Base-by-base conservation (phyloP, 2,888 invertebrate genomes). In the Trissoscelio sp. region DNA sequence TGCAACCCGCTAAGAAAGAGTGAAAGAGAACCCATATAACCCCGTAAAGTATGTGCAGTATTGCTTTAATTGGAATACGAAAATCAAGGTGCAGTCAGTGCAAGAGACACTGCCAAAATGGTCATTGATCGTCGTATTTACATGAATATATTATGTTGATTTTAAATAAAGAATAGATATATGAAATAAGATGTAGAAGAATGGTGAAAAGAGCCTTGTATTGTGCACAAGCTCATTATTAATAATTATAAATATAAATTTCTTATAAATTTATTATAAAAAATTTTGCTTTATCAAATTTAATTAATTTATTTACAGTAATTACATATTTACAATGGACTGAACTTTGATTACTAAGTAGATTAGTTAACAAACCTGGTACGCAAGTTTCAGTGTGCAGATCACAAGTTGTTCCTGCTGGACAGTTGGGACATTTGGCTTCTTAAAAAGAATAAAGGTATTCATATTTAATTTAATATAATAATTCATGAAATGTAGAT, bases 311-410 rank as follows among this genome's bases (percentile, higher is more conserved):
- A 89, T 90, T 82, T 89, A 90, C 90, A 90, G 37, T 88, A 88
- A 75, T 84, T 89, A 89, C 89, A 89, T 90, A 90, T 90, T 87
- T 89, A 90, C 88, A 89, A 58, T 60, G 42, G 69, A 58, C 5
- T 55, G 39, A 69, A 69, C 80, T 46, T 44, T 42, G 53, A 66
- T 75, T 39, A 16, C 4, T 2, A 22, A 16, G 2, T 14, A 46
- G 1, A 2, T 16, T 6, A 3, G 11, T 51, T 58, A 78, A 90
- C 90, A 82, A 94, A 97, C 97, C 96, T 94, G 95, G 95, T 89
- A 96, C 94, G 92, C 97, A 97, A 83, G 95, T 96, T 22, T 96
- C 96, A 3, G 96, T 96, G 69, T 94, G 93, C 18, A 95, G 95
- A 91, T 97, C 95, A 88, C 97, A 97, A 31, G 94, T 93, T 55